Evolutionary conservation across 2,888 invertebrate genomes (phyloP).

Genomic region (Geophilus truncorum): DNA sequence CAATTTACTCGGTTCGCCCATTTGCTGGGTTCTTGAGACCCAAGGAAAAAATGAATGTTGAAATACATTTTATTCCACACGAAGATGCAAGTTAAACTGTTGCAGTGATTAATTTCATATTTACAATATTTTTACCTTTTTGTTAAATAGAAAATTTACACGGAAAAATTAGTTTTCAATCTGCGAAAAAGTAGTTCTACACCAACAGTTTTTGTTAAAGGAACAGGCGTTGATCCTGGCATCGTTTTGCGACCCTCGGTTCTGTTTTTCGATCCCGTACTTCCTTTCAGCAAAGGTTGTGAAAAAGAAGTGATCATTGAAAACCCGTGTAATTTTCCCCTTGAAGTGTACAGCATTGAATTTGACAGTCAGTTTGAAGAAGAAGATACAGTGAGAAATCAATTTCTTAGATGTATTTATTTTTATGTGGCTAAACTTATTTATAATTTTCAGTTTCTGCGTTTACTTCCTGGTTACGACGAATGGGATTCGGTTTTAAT

Average conservation of each 20-base stretch:
- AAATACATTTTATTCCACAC: neutral
- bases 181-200: neutral
- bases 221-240: conserved; percentile 48
- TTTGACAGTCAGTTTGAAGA: conserved; percentile 51
- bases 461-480: neutral
- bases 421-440: no score
- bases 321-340: conserved; percentile 61
- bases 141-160: neutral
- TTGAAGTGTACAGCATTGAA: conserved; percentile 65
- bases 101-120: neutral
- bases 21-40: neutral
- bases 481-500: neutral
- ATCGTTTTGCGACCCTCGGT: conserved; percentile 41
- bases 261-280: conserved; percentile 58
- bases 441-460: neutral
- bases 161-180: neutral
- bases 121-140: neutral
- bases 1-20: neutral
- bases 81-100: neutral
- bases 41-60: neutral
- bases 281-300: conserved; percentile 60
- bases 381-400: conserved; percentile 49
- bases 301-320: conserved; percentile 58
- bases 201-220: conserved; percentile 37
- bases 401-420: no score